Conservation (phyloP, 2,888 invertebrate species). For the Agrotis puta region DNA sequence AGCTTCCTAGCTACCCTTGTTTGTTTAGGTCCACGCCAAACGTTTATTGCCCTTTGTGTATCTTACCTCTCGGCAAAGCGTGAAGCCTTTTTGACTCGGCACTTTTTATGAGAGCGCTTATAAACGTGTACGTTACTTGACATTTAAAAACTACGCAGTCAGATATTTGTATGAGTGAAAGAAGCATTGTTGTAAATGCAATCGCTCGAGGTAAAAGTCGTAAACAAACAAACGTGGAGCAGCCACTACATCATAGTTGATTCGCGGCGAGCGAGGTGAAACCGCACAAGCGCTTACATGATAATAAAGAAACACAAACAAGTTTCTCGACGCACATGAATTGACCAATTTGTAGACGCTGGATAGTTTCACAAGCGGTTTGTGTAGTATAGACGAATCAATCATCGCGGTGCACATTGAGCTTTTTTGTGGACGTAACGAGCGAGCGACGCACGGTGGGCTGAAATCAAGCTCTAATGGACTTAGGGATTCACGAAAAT, state of each 20-base stretch:
- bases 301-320: conserved; percentile 80
- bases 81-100: conserved; percentile 90
- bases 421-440: conserved; percentile 83
- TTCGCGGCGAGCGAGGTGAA: conserved; percentile 73
- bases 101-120: conserved; percentile 89
- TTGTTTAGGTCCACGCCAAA: conserved; percentile 89
- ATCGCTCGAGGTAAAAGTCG: conserved; percentile 69
- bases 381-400: conserved; percentile 80
- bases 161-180: conserved; percentile 68
- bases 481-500: no score
- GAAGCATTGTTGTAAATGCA: conserved; percentile 66
- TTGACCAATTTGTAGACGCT: conserved; percentile 84
- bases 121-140: conserved; percentile 83
- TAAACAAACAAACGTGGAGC: conserved; percentile 69
- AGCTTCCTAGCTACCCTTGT: conserved; percentile 91
- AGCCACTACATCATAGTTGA: conserved; percentile 70
- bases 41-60: conserved; percentile 90
- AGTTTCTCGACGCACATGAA: conserved; percentile 79
- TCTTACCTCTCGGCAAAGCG: conserved; percentile 88
- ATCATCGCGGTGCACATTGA: conserved; percentile 78
- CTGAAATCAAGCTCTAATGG: no score
- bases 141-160: conserved; percentile 71
- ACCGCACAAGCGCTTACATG: conserved; percentile 75
- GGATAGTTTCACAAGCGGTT: conserved; percentile 81
- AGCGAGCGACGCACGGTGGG: no score